These are phyloP conservation scores for Ceyx erithaca DNA, from an alignment of 2,797 vertebrate genomes.

Conservation along the genomic window DNA sequence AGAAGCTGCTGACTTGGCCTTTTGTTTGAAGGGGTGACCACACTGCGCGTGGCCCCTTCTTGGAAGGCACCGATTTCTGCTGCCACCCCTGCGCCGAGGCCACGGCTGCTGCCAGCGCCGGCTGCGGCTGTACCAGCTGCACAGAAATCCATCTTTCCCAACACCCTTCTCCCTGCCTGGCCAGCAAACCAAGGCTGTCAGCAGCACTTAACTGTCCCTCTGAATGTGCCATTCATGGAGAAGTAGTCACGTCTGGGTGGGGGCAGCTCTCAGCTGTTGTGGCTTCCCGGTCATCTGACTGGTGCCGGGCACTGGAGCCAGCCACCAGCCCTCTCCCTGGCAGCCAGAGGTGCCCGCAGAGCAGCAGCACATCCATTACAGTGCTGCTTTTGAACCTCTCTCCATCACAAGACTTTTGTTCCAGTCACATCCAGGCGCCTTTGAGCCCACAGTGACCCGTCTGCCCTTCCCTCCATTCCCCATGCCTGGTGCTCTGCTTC, in stretches of 20 bases:
- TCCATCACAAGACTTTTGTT: slow-evolving; percentile 32
- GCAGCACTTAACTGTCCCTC: background rate
- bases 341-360: slow-evolving; percentile 1
- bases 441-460: background rate
- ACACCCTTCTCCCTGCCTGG: background rate
- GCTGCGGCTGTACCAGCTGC: background rate
- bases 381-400: slow-evolving; percentile 22
- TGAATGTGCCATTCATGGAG: slow-evolving; percentile 27
- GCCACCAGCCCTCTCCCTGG: background rate
- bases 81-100: background rate
- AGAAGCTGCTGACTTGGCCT: slow-evolving; percentile 52
- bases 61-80: background rate
- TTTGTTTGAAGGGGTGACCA: slow-evolving; percentile 61
- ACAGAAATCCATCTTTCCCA: background rate
- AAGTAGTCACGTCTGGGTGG: background rate
- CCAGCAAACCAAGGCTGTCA: background rate
- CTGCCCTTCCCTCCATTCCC: background rate
- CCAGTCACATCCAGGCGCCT: slow-evolving; percentile 11
- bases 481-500: background rate
- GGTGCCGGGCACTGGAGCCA: background rate
- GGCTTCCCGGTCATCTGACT: slow-evolving; percentile 13
- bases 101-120: background rate
- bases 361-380: background rate
- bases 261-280: slow-evolving; percentile 27
- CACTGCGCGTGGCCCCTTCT: background rate